phyloP scores from a whole-genome alignment of 2,888 invertebrate species.

The Ctena decussata region DNA sequence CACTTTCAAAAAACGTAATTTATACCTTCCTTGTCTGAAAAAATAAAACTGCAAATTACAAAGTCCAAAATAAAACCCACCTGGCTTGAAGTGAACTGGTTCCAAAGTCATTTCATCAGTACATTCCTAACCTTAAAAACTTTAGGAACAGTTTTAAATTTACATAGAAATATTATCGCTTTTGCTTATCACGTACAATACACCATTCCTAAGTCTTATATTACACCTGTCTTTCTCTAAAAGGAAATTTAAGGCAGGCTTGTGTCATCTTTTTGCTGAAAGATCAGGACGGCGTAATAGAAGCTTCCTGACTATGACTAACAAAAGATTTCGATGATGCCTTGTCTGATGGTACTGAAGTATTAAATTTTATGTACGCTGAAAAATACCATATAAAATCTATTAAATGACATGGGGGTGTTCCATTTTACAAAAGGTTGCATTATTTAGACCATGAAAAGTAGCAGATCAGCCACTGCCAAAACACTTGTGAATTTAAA shows the following conservation, averaged over 20 bases:
- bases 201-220: not conserved
- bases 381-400: too few relatives aligned
- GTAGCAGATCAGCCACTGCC: too few relatives aligned
- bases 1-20: too few relatives aligned
- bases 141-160: not conserved
- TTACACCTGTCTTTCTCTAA: not conserved
- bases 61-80: too few relatives aligned
- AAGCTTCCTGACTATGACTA: not conserved
- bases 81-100: not conserved
- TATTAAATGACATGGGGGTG: too few relatives aligned
- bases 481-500: too few relatives aligned
- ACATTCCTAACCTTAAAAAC: not conserved
- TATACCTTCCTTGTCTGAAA: too few relatives aligned
- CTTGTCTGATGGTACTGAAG: not conserved
- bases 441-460: too few relatives aligned
- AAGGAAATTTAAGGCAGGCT: constrained; percentile 1
- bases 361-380: not conserved
- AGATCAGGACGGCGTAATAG: not conserved
- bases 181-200: not conserved
- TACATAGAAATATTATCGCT: not conserved
- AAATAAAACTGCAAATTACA: too few relatives aligned
- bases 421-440: too few relatives aligned
- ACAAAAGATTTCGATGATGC: constrained; percentile 12
- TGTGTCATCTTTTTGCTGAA: not conserved
- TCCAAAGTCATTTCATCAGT: too few relatives aligned